phyloP scores from a whole-genome alignment of 1,140 invertebrate species.

The Asbolus verrucosus region DNA sequence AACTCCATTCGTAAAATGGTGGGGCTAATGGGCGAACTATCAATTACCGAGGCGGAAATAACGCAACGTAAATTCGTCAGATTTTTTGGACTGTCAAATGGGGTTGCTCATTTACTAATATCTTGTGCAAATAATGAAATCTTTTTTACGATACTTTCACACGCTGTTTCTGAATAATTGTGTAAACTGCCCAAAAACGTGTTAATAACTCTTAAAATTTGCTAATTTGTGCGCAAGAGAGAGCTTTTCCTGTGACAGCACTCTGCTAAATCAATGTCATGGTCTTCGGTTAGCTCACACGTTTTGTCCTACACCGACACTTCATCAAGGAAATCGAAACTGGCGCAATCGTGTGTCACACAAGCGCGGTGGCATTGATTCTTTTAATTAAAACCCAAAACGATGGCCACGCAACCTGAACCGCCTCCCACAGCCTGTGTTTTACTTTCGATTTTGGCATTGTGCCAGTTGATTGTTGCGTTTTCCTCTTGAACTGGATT shows the following conservation, averaged over 20 bases:
- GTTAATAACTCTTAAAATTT: not conserved
- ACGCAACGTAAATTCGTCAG: no score
- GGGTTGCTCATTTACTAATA: not conserved
- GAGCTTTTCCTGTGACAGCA: not conserved
- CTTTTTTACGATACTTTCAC: no score
- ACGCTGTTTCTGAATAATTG: slow-evolving; percentile 4
- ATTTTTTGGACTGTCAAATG: not conserved
- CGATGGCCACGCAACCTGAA: not conserved
- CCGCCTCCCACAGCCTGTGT: not conserved
- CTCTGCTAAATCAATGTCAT: slow-evolving; percentile 2
- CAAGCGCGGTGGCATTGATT: no score
- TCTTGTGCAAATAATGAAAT: no score
- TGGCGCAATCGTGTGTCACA: no score
- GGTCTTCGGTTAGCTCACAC: not conserved
- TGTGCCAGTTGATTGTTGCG: not conserved
- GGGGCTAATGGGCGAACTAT: not conserved
- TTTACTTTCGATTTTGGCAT: slow-evolving; percentile 1
- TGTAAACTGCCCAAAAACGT: not conserved
- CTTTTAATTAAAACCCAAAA: not conserved
- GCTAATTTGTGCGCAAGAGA: not conserved
- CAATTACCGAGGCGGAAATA: not conserved
- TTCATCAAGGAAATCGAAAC: not conserved
- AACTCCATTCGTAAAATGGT: no score
- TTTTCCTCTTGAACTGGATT: not conserved
- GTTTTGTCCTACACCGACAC: no score